Percentiles rank a stretch among this genome's conserved stretches.
Evolutionary conservation across 2,797 vertebrate species (phyloP).

Genomic region (Petrocephalus sullivani): DNA sequence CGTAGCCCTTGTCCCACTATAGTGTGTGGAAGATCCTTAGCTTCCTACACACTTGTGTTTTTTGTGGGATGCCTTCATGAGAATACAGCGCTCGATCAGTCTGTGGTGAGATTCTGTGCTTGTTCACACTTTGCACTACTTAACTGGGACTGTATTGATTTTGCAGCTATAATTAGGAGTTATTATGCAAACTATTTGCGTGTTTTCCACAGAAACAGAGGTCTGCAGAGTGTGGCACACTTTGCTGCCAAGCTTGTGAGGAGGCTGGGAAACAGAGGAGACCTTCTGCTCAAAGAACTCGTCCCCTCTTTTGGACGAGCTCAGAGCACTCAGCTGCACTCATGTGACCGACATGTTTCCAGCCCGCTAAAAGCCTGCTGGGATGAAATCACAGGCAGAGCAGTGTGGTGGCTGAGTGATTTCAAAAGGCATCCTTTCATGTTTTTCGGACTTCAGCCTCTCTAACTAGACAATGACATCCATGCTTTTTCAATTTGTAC

Average conservation of each 20-base stretch:
- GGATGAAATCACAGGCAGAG: background rate
- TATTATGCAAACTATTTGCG: background rate
- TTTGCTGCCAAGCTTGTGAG: background rate
- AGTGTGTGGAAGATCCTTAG: background rate
- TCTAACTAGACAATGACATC: background rate
- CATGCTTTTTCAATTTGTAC: background rate
- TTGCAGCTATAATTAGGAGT: background rate
- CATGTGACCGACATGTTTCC: background rate
- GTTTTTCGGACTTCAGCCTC: background rate
- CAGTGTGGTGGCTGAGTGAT: background rate
- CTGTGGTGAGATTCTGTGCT: background rate
- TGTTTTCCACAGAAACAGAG: background rate
- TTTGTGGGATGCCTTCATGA: background rate
- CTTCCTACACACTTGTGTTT: background rate
- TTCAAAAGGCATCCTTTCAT: background rate
- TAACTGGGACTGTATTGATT: background rate
- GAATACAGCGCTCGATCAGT: background rate
- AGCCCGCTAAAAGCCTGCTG: background rate
- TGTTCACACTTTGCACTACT: background rate
- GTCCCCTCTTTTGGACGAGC: background rate
- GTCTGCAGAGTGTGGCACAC: background rate
- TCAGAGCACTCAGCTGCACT: background rate
- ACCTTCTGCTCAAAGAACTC: background rate
- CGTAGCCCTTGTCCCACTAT: background rate
- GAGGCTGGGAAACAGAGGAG: background rate